A percentile compares a stretch with the other conserved stretches of the same genome.
Evolutionary conservation across 2,888 invertebrate genomes (phyloP).

Genomic region (Archaeoteleia sp.): DNA sequence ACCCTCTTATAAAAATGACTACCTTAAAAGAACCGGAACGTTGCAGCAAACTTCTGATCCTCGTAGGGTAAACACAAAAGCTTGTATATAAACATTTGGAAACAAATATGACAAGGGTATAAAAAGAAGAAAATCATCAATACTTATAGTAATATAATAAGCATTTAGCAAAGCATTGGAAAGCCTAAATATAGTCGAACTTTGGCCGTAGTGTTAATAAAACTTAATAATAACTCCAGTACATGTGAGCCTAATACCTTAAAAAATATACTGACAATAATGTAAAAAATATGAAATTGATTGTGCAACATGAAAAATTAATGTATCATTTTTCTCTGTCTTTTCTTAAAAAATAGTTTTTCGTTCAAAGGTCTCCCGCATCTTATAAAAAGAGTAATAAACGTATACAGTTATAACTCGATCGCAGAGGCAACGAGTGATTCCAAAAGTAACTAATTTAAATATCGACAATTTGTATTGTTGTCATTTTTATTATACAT

Average conservation of each 20-base stretch:
- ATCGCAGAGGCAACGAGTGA: constrained; percentile 30
- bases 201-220: background rate
- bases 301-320: constrained; percentile 4
- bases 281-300: constrained; percentile 12
- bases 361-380: constrained; percentile 31
- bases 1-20: no score
- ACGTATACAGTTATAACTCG: constrained; percentile 23
- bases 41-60: no score
- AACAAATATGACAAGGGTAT: no score
- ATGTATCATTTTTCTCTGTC: background rate
- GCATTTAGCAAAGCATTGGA: no score
- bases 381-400: constrained; percentile 10
- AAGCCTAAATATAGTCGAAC: no score
- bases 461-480: constrained; percentile 42
- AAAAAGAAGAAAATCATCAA: no score
- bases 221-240: background rate
- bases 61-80: no score
- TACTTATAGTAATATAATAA: no score
- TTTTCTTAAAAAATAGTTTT: constrained; percentile 16
- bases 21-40: no score
- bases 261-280: constrained; percentile 30
- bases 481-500: constrained; percentile 43
- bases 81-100: no score
- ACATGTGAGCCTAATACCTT: constrained; percentile 5
- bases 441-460: constrained; percentile 31